Evolutionary conservation across 2,797 vertebrate species (phyloP), one percentile per base, ranked within the genome.

Genomic region (Brotogeris chrysoptera): DNA sequence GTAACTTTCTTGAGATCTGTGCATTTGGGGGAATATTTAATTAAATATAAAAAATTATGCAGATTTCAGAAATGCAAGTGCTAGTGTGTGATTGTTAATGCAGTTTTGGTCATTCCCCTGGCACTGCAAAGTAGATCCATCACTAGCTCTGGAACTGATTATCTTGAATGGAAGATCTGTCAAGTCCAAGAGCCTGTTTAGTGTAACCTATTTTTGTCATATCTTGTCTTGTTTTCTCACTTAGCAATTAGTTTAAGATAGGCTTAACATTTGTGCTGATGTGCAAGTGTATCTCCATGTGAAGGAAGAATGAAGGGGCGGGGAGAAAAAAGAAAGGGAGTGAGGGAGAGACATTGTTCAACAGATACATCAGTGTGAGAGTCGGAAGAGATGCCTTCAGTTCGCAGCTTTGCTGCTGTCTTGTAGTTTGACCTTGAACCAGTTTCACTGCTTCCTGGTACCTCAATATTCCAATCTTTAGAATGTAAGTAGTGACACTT

Each of bases 161-260:
- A 59, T 86, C 89, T 49, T 43, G 41, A 81, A 64, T 19, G 55
- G 43, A 76, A 63, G 91, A 69, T 65, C 95, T 91, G 74, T 74
- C 5, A 0, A 80, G 69, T 80, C 81, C 61, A 34, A 21, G 57
- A 83, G 93, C 69, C 92, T 96, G 92, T 38, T 92, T 19, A 93
- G 72, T 90, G 93, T 93, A 55, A 86, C 63, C 87, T 95, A 91
- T 92, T 96, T 96, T 88, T 95, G 93, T 93, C 87, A 36, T 49
- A 47, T 28, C 74, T 86, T 13, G 49, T 97, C 93, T 91, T 91
- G 95, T 92, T 95, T 92, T 93, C 92, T 94, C 85, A 90, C 89
- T 69, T 88, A 50, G 59, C 69, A 74, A 86, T 93, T 93, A 76
- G 92, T 83, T 94, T 50, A 65, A 93, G 93, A 94, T 93, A 96